Conservation (phyloP, 2,797 vertebrate genomes). For the Odontamblyopus lacepedii region DNA sequence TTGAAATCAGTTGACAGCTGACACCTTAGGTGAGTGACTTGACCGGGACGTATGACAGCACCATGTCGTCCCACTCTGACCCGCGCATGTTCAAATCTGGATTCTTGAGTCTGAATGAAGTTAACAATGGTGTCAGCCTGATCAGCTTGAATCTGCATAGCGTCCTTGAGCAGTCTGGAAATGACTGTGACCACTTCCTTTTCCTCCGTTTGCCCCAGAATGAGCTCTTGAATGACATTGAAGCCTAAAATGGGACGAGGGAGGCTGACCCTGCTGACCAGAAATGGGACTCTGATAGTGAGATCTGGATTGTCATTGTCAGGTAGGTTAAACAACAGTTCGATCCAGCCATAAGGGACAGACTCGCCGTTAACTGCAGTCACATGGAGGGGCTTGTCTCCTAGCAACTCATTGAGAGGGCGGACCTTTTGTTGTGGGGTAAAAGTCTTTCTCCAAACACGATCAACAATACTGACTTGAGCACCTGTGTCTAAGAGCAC, state of each 20-base stretch:
- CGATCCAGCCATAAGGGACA: constrained; percentile 32
- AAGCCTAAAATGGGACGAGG: no score
- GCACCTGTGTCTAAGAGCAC: neutral
- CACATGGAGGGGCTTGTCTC: neutral
- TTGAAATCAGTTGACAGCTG: no score
- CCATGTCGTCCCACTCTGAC: constrained; percentile 11
- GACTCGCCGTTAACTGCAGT: constrained; percentile 15
- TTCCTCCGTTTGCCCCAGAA: no score
- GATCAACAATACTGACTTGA: constrained; percentile 3
- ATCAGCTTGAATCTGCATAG: neutral
- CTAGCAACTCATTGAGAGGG: neutral
- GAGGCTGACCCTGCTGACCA: no score
- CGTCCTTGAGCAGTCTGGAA: neutral
- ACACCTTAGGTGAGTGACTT: no score
- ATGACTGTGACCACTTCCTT: neutral
- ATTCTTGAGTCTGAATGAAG: constrained; percentile 1
- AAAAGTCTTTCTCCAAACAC: neutral
- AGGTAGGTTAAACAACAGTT: no score
- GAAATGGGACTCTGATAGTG: no score
- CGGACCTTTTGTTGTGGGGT: neutral
- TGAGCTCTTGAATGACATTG: no score
- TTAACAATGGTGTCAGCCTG: constrained; percentile 5
- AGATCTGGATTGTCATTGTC: no score
- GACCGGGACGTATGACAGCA: neutral
- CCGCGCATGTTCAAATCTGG: neutral